Conservation (phyloP, 2,113 vertebrate species). For the Zosterops pallidus region DNA sequence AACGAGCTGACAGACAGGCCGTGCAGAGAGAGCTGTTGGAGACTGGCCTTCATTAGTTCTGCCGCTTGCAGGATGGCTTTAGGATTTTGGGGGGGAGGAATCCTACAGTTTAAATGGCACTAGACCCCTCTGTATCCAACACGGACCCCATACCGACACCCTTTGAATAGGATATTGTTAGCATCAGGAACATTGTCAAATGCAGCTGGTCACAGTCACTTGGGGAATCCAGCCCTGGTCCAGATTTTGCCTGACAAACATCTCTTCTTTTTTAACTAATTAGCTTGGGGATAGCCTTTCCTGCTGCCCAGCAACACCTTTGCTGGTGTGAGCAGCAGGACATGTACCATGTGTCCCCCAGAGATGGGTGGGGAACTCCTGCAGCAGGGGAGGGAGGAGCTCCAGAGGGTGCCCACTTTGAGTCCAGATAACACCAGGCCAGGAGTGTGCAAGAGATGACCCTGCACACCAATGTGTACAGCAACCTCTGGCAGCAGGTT, state of each 20-base stretch:
- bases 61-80: neutral
- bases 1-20: neutral
- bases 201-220: neutral
- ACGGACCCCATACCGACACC: neutral
- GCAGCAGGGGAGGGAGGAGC: neutral
- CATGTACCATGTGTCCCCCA: neutral
- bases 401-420: neutral
- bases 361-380: neutral
- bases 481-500: neutral
- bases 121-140: neutral
- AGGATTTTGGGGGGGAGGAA: neutral
- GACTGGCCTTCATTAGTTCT: constrained; percentile 34
- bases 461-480: neutral
- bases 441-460: neutral
- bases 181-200: neutral
- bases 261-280: neutral
- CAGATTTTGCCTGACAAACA: neutral
- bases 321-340: neutral
- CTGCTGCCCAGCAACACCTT: neutral
- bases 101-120: neutral
- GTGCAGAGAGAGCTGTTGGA: neutral
- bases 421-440: neutral
- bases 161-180: neutral
- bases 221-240: neutral
- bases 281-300: neutral